Evolutionary conservation across 2,888 invertebrate genomes (phyloP).

Genomic region (Apodemia zela): DNA sequence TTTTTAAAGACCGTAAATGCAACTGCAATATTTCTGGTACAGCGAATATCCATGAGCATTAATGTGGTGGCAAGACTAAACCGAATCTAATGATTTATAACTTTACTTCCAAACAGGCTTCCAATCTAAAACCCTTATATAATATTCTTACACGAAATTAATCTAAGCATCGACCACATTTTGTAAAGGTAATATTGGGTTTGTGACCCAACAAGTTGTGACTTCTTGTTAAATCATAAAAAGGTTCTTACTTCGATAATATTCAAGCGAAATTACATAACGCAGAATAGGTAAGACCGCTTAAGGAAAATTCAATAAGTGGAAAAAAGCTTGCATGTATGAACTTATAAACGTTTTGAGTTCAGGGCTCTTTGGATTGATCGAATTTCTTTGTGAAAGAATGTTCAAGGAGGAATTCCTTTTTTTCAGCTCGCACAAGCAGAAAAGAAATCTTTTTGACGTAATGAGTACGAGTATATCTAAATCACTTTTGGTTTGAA

Average conservation of each 20-base stretch:
- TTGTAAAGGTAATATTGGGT: neutral
- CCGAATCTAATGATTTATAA: too few species aligned
- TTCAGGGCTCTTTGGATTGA: conserved; percentile 34
- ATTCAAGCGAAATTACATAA: conserved; percentile 1
- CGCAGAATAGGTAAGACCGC: conserved; percentile 9
- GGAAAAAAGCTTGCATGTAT: conserved; percentile 16
- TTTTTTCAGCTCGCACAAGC: conserved; percentile 16
- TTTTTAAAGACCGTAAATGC: too few species aligned
- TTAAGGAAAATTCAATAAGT: conserved; percentile 10
- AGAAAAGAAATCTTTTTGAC: conserved; percentile 12
- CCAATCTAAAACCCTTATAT: too few species aligned
- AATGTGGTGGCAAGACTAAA: too few species aligned
- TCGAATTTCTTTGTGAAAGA: conserved; percentile 33
- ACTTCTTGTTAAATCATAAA: conserved; percentile 8
- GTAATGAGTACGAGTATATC: conserved; percentile 9
- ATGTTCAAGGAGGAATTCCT: conserved; percentile 31
- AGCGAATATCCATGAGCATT: too few species aligned
- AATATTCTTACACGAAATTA: neutral
- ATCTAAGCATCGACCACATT: neutral
- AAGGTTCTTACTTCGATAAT: conserved; percentile 1
- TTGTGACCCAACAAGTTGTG: neutral
- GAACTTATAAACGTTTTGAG: conserved; percentile 28
- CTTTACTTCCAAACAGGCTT: too few species aligned
- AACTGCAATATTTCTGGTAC: too few species aligned
- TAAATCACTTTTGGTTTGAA: neutral